These are phyloP conservation scores for Cyphomyrus discorhynchus DNA, from an alignment of 2,113 vertebrate genomes.

Conservation along the genomic window DNA sequence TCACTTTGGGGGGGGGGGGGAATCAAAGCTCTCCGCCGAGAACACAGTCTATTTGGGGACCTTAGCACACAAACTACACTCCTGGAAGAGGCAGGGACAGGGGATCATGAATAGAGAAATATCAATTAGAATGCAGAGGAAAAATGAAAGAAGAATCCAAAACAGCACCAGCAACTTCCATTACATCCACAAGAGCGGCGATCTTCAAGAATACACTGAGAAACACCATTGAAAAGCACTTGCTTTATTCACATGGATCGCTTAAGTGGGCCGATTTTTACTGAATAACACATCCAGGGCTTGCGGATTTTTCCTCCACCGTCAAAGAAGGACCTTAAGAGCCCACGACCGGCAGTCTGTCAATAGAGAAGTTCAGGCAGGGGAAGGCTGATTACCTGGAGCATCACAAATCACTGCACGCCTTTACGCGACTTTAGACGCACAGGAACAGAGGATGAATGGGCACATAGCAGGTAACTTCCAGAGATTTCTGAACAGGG, in stretches of 20 bases:
- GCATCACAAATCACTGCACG: not conserved
- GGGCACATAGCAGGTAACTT: not conserved
- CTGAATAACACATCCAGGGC: not conserved
- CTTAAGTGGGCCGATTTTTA: not conserved
- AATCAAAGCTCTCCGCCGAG: not conserved
- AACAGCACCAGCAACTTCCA: not conserved
- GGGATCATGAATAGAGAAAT: not conserved
- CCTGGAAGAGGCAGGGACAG: not conserved
- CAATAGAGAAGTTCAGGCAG: not conserved
- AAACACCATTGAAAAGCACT: not conserved
- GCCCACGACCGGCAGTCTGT: not conserved
- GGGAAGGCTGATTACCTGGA: not conserved
- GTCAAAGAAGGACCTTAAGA: not conserved
- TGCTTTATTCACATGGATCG: not conserved
- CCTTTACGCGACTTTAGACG: not conserved
- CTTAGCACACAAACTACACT: not conserved
- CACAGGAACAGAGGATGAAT: not conserved
- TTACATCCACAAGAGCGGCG: not conserved
- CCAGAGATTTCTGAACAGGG: not conserved
- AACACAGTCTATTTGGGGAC: not conserved
- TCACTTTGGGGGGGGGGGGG: not conserved
- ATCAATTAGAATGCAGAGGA: not conserved
- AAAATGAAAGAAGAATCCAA: not conserved
- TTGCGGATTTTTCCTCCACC: not conserved
- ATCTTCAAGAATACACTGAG: not conserved